Conservation (phyloP, 2,113 vertebrate species). For the Pachycephala philippinensis region DNA sequence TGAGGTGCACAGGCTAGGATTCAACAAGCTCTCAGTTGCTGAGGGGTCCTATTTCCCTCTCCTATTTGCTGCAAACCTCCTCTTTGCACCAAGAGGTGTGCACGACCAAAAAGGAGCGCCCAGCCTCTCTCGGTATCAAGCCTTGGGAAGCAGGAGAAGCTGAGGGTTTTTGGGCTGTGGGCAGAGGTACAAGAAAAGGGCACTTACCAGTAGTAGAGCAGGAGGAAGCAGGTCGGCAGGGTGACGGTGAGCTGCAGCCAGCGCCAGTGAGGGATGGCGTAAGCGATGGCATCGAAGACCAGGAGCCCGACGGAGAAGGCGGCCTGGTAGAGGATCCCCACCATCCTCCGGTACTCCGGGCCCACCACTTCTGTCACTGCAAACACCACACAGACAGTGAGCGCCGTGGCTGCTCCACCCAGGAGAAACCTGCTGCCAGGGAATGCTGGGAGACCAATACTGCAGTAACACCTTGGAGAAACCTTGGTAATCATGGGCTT, state of each 20-base stretch:
- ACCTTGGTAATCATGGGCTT: background rate
- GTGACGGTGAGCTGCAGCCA: constrained; percentile 75
- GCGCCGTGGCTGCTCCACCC: fast-evolving
- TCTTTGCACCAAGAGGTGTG: background rate
- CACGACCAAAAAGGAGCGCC: fast-evolving
- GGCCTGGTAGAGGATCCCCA: constrained; percentile 74
- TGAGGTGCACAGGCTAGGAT: background rate
- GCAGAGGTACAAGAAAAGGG: fast-evolving
- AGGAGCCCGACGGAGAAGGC: constrained; percentile 73
- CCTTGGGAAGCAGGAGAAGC: background rate
- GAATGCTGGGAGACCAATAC: fast-evolving
- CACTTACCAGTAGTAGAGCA: constrained; percentile 76
- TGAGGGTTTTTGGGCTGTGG: fast-evolving
- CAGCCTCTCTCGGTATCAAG: too few species aligned
- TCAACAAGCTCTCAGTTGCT: background rate
- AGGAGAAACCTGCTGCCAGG: background rate
- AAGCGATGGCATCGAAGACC: constrained; percentile 62
- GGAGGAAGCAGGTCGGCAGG: constrained; percentile 71
- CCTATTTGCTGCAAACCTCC: background rate
- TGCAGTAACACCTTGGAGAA: fast-evolving
- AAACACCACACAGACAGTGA: background rate
- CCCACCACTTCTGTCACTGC: constrained; percentile 78
- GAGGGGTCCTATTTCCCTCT: background rate
- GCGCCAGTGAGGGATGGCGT: constrained; percentile 71
- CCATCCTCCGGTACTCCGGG: constrained; percentile 60